Percentiles rank a stretch among this genome's conserved stretches.
Evolutionary conservation across 2,113 vertebrate species (phyloP).

Genomic region (Ursus arctos): DNA sequence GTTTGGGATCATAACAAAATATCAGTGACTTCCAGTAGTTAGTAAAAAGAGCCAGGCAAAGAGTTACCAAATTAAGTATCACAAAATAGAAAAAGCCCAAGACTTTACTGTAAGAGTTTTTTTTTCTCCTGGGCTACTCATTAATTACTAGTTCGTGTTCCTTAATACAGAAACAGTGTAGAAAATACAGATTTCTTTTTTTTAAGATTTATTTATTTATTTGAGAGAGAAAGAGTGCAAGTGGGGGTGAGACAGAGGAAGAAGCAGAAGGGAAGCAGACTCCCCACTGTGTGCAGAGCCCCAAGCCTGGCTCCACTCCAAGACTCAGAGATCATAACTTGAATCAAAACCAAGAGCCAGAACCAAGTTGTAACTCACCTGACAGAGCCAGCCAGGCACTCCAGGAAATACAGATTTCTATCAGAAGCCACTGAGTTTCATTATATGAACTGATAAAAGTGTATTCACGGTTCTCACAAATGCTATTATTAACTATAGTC

Average conservation of each 20-base stretch:
- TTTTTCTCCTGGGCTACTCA: background rate
- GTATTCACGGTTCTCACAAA: background rate
- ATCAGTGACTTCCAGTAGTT: background rate
- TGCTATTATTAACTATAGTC: background rate
- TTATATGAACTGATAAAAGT: background rate
- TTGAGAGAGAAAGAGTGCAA: background rate
- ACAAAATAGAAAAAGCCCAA: background rate
- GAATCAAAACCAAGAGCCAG: background rate
- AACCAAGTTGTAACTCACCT: background rate
- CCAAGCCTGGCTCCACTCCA: background rate
- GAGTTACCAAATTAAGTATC: background rate
- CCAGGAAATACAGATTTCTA: background rate
- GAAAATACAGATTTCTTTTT: background rate
- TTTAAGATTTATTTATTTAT: background rate
- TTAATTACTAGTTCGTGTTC: background rate
- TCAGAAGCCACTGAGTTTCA: background rate
- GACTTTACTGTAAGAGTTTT: background rate
- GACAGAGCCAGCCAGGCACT: background rate
- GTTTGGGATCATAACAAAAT: background rate
- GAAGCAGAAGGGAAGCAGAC: background rate
- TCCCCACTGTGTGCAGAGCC: background rate
- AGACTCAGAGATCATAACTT: background rate
- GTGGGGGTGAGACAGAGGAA: background rate
- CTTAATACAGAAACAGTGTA: background rate
- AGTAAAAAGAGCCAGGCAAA: background rate